Conservation (phyloP, 1,140 invertebrate genomes). For the Drosophila gunungcola region DNA sequence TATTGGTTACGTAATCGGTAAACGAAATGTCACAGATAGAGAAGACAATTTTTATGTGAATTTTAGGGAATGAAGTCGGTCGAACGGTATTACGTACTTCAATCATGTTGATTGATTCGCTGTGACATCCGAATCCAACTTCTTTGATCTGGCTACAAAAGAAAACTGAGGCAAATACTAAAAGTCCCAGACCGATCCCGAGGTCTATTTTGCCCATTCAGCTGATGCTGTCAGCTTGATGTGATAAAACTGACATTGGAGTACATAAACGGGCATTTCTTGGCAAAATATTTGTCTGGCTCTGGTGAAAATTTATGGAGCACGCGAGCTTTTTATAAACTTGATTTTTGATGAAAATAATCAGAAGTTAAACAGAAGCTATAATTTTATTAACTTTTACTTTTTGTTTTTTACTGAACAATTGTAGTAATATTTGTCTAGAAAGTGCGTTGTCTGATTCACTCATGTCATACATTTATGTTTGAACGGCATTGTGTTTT, state of each 20-base stretch:
- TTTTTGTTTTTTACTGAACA: not conserved
- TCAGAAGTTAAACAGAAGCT: slow-evolving; percentile 14
- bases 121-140: slow-evolving; percentile 16
- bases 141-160: slow-evolving; percentile 11
- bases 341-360: slow-evolving; percentile 10
- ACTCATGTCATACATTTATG: slow-evolving; percentile 8
- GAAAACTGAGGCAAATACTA: slow-evolving; percentile 17
- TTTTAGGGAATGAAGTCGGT: not conserved
- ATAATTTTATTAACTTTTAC: slow-evolving; percentile 7
- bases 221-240: slow-evolving; percentile 35
- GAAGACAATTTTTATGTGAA: not conserved
- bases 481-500: slow-evolving; percentile 1
- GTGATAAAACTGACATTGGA: slow-evolving; percentile 48
- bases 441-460: slow-evolving; percentile 23
- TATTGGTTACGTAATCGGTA: slow-evolving; percentile 47
- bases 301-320: slow-evolving; percentile 34
- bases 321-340: slow-evolving; percentile 33
- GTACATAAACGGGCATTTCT: slow-evolving; percentile 45
- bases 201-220: slow-evolving; percentile 16
- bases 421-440: slow-evolving; percentile 9
- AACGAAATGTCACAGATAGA: slow-evolving; percentile 24
- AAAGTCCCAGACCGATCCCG: not conserved
- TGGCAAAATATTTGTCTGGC: slow-evolving; percentile 43
- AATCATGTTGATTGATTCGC: slow-evolving; percentile 46
- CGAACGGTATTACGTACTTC: slow-evolving; percentile 39